phyloP scores from a whole-genome alignment of 2,888 invertebrate species.

The Callinectes sapidus region DNA sequence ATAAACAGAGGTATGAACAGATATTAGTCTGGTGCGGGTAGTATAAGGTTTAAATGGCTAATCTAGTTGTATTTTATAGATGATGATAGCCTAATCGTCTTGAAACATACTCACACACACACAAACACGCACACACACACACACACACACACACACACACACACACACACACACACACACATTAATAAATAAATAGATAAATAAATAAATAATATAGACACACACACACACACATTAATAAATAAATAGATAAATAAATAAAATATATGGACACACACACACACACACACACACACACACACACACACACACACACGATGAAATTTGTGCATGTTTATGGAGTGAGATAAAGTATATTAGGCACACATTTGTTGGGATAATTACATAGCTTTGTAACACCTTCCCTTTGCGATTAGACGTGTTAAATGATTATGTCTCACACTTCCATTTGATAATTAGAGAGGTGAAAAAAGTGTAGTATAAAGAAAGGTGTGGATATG shows the following conservation, averaged over 20 bases:
- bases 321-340: neutral
- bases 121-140: neutral
- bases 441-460: no score
- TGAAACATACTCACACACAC: neutral
- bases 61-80: neutral
- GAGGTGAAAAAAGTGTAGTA: no score
- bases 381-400: neutral
- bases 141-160: neutral
- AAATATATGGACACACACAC: neutral
- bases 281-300: neutral
- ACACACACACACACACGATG: neutral
- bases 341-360: neutral
- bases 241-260: no score
- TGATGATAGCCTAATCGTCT: neutral
- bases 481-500: no score
- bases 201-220: no score
- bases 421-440: no score
- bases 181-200: no score
- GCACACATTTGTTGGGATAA: neutral
- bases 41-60: no score
- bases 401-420: no score
- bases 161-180: neutral
- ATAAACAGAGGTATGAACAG: no score
- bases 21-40: no score
- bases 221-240: neutral